Percentiles rank a stretch among this genome's conserved stretches.
These are phyloP conservation scores for Burhinus oedicnemus DNA, from an alignment of 2,113 vertebrate species.

Conservation along the genomic window DNA sequence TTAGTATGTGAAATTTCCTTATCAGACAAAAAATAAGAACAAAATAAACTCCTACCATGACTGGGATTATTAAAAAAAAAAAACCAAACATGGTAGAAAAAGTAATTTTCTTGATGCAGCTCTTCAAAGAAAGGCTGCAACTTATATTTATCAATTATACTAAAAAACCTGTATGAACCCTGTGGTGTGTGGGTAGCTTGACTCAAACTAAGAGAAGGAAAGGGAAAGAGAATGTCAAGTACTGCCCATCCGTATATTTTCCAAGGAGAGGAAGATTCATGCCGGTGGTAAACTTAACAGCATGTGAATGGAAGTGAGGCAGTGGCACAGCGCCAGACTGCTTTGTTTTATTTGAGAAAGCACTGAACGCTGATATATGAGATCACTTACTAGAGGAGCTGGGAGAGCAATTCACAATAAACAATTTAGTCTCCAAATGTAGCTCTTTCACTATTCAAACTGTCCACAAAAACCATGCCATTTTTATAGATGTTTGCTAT, in stretches of 20 bases:
- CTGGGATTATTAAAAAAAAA: background rate
- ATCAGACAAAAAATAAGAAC: background rate
- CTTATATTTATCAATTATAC: background rate
- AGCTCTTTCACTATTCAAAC: background rate
- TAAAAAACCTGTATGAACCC: background rate
- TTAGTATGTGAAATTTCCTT: slow-evolving; percentile 1
- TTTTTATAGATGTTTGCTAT: slow-evolving; percentile 7
- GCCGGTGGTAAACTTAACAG: slow-evolving; percentile 10
- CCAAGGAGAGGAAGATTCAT: background rate
- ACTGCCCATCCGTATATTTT: background rate
- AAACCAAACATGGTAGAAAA: background rate
- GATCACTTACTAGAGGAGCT: slow-evolving; percentile 29
- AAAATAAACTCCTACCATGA: slow-evolving; percentile 18
- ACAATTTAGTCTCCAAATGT: background rate
- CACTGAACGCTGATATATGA: slow-evolving; percentile 2
- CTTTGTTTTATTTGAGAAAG: slow-evolving; percentile 43
- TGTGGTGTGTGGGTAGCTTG: background rate
- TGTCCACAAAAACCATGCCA: background rate
- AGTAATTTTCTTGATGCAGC: background rate
- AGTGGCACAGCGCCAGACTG: background rate
- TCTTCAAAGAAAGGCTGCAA: background rate
- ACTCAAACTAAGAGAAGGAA: background rate
- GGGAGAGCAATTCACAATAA: background rate
- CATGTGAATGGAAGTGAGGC: slow-evolving; percentile 7
- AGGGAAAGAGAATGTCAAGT: background rate